Evolutionary conservation across 2,888 invertebrate genomes (phyloP).

Genomic region (Melikaiella ostensackeni): DNA sequence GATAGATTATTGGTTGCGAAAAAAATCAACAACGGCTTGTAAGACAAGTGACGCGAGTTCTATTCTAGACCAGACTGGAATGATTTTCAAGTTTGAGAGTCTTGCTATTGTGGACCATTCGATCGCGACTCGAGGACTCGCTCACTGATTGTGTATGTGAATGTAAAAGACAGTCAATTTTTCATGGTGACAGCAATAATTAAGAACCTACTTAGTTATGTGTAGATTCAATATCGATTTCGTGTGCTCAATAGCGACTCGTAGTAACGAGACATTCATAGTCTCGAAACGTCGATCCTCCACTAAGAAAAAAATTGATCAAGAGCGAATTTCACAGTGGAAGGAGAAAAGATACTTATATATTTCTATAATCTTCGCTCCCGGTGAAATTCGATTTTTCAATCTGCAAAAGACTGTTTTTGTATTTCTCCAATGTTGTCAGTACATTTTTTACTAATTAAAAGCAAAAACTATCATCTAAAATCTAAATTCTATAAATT

Average conservation of each 20-base stretch:
- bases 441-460: not conserved
- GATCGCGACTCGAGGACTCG: not conserved
- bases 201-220: slow-evolving; percentile 15
- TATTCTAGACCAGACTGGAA: slow-evolving; percentile 4
- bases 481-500: not conserved
- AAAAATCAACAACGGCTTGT: too few relatives aligned
- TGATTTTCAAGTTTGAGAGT: not conserved
- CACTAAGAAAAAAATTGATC: not conserved
- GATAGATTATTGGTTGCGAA: not conserved
- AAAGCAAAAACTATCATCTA: not conserved
- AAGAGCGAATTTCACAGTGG: not conserved
- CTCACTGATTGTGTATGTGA: slow-evolving; percentile 27
- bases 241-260: slow-evolving; percentile 34
- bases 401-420: not conserved
- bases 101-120: not conserved
- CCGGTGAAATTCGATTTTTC: not conserved
- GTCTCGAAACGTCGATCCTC: slow-evolving; percentile 9
- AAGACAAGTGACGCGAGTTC: too few relatives aligned
- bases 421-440: not conserved
- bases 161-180: slow-evolving; percentile 39
- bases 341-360: not conserved
- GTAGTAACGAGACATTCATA: slow-evolving; percentile 17
- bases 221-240: slow-evolving; percentile 24
- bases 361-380: slow-evolving; percentile 6
- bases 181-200: slow-evolving; percentile 23